A percentile compares a stretch with the other conserved stretches of the same genome.
Conservation (phyloP, 2,888 invertebrate genomes). For the Darwinula stevensoni region DNA sequence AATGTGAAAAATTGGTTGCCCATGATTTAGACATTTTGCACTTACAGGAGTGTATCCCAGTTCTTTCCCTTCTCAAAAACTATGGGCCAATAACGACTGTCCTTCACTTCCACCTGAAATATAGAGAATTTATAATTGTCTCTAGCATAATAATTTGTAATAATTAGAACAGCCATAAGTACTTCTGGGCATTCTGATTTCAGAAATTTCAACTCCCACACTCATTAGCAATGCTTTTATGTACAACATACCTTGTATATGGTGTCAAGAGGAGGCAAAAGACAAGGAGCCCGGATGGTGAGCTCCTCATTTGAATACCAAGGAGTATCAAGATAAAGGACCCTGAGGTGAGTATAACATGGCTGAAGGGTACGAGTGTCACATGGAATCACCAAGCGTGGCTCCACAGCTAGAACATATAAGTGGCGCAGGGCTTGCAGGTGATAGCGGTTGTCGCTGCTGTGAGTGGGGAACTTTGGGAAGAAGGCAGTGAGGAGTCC, state of each 20-base stretch:
- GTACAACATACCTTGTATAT: conserved; percentile 37
- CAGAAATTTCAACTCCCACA: conserved; percentile 1
- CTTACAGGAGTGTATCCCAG: conserved; percentile 31
- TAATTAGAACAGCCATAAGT: too few relatives aligned
- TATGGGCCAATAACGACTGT: conserved; percentile 62
- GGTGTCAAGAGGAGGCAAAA: conserved; percentile 46
- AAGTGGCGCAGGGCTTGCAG: conserved; percentile 86
- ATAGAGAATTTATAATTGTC: too few relatives aligned
- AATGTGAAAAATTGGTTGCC: too few relatives aligned
- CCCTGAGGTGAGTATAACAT: conserved; percentile 47
- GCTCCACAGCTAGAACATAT: conserved; percentile 77
- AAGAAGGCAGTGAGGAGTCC: conserved; percentile 75
- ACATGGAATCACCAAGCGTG: conserved; percentile 53
- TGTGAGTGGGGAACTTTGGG: conserved; percentile 86
- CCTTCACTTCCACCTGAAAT: too few relatives aligned
- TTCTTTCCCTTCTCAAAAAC: conserved; percentile 48
- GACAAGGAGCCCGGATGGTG: conserved; percentile 53
- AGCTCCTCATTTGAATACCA: background rate
- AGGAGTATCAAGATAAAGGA: conserved; percentile 20
- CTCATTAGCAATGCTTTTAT: background rate
- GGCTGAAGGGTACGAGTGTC: conserved; percentile 48
- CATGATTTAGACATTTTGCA: too few relatives aligned
- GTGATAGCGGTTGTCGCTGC: conserved; percentile 92
- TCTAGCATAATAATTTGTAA: too few relatives aligned
- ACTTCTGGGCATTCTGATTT: background rate